Evolutionary conservation across 1,140 invertebrate genomes (phyloP).

Genomic region (Macrobrachium rosenbergii): DNA sequence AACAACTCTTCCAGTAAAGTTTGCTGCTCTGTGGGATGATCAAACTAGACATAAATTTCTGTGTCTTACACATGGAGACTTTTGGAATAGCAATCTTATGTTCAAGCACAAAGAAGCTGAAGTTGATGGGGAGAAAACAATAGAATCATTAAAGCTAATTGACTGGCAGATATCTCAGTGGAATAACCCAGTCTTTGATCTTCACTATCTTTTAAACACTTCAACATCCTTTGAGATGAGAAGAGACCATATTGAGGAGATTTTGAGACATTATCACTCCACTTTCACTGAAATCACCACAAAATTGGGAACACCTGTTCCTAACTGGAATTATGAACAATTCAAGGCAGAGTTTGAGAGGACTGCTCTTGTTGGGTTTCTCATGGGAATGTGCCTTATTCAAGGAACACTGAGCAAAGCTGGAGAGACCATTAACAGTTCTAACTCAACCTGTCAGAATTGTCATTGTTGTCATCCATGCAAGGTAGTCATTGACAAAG

Average conservation of each 20-base stretch:
- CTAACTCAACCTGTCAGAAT: conserved; percentile 26
- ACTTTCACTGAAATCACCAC: conserved; percentile 56
- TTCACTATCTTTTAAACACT: conserved; percentile 61
- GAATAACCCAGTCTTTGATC: conserved; percentile 62
- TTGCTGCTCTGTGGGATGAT: conserved; percentile 56
- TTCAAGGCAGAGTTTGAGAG: conserved; percentile 63
- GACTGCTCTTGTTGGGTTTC: conserved; percentile 60
- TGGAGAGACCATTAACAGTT: conserved; percentile 61
- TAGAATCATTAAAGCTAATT: conserved; percentile 60
- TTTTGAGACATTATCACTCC: conserved; percentile 62
- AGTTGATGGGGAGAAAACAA: conserved; percentile 7
- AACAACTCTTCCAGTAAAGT: conserved; percentile 53
- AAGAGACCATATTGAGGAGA: conserved; percentile 55
- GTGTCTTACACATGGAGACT: conserved; percentile 65
- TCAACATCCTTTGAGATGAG: conserved; percentile 59
- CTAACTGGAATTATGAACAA: conserved; percentile 63
- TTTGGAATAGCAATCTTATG: conserved; percentile 64
- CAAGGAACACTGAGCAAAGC: conserved; percentile 65
- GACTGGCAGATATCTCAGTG: conserved; percentile 65
- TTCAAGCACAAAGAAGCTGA: conserved; percentile 31
- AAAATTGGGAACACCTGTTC: conserved; percentile 56
- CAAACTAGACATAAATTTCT: conserved; percentile 58
- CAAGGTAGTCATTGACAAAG: conserved; percentile 30
- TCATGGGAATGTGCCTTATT: conserved; percentile 63
- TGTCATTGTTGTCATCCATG: conserved; percentile 30